Evolutionary conservation across 2,797 vertebrate species (phyloP).

Genomic region (Leptodactylus fallax): DNA sequence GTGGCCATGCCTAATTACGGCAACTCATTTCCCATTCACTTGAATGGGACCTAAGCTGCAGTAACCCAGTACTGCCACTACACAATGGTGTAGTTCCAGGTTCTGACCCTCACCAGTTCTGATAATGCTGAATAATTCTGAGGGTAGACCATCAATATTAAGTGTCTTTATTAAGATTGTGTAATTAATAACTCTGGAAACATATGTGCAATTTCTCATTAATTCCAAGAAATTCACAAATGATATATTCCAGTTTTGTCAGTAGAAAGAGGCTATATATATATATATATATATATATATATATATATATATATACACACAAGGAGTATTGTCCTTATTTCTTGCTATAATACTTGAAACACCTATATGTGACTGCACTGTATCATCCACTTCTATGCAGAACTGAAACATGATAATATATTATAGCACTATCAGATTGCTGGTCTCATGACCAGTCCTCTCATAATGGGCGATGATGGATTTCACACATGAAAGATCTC

Average conservation of each 20-base stretch:
- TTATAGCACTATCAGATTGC: slow-evolving; percentile 70
- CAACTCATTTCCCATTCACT: too few species aligned
- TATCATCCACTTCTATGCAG: slow-evolving; percentile 70
- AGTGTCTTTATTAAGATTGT: neutral
- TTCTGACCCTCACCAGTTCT: too few species aligned
- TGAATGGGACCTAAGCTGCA: too few species aligned
- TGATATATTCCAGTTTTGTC: too few species aligned
- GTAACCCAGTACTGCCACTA: too few species aligned
- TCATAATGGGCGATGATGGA: slow-evolving; percentile 69
- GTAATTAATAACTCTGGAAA: neutral
- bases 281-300: neutral
- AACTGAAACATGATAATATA: slow-evolving; percentile 70
- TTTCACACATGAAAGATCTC: slow-evolving; percentile 73
- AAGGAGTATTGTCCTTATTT: neutral
- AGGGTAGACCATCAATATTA: too few species aligned
- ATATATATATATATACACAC: neutral
- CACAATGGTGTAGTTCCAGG: too few species aligned
- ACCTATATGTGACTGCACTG: slow-evolving; percentile 66
- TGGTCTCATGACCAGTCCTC: slow-evolving; percentile 69
- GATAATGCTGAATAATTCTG: too few species aligned
- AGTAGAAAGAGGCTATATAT: too few species aligned
- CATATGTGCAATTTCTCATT: neutral
- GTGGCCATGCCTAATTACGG: too few species aligned
- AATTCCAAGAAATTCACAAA: neutral
- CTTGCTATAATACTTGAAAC: slow-evolving; percentile 58